phyloP scores from a whole-genome alignment of 1,140 invertebrate genomes.

The Thaumetopoea pityocampa region DNA sequence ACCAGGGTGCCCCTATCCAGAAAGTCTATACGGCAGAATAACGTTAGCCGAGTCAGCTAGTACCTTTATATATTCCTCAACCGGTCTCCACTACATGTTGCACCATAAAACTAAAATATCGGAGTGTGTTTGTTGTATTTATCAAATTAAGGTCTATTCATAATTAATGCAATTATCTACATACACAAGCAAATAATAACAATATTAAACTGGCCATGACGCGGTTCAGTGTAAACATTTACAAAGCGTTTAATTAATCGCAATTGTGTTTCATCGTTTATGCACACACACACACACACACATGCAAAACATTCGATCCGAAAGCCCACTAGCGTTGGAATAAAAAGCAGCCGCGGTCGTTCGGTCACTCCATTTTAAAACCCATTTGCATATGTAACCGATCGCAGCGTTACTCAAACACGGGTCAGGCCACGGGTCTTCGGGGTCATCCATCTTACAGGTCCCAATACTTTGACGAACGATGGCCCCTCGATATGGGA shows the following conservation, averaged over 20 bases:
- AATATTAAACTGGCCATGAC: conserved; percentile 21
- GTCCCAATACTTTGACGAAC: conserved; percentile 32
- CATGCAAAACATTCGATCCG: neutral
- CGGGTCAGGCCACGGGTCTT: conserved; percentile 6
- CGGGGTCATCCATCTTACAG: conserved; percentile 39
- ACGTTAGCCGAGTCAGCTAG: too few relatives aligned
- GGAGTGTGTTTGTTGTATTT: conserved; percentile 4
- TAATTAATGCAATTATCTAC: conserved; percentile 15
- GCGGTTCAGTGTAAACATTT: conserved; percentile 21
- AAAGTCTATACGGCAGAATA: too few relatives aligned
- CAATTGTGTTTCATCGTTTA: conserved; percentile 8
- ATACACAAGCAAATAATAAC: conserved; percentile 23
- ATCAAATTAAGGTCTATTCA: conserved; percentile 9
- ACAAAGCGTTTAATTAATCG: conserved; percentile 22
- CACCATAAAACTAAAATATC: conserved; percentile 22
- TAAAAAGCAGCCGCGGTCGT: conserved; percentile 21
- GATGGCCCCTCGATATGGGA: conserved; percentile 39
- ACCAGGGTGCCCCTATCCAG: too few relatives aligned
- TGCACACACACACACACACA: conserved; percentile 5
- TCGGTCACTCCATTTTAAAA: conserved; percentile 33
- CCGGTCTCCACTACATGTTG: too few relatives aligned
- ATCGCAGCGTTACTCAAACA: conserved; percentile 21
- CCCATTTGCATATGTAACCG: conserved; percentile 50
- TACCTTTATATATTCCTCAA: too few relatives aligned
- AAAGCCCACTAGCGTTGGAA: conserved; percentile 2